Conservation (phyloP, 2,888 invertebrate species). For the Meiosimyza platycephala region DNA sequence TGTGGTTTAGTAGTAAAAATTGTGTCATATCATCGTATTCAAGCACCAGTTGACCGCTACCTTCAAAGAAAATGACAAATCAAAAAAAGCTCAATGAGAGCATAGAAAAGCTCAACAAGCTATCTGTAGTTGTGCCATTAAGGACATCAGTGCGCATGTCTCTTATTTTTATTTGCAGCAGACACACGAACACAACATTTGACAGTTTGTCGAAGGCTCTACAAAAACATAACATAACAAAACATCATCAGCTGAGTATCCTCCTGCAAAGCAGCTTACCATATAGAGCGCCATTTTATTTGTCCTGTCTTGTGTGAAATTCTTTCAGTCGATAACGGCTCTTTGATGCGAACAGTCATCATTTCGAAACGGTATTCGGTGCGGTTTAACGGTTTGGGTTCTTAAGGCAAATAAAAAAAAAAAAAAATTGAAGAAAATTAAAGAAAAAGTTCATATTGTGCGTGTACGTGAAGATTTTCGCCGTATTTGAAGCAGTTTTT, state of each 20-base stretch:
- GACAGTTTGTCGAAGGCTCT: constrained; percentile 12
- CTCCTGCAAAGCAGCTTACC: constrained; percentile 2
- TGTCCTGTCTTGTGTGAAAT: constrained; percentile 45
- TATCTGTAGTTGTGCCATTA: background rate
- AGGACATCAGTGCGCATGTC: constrained; percentile 2
- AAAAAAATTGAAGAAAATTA: too few relatives aligned
- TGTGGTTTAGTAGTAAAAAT: constrained; percentile 4
- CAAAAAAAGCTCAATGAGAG: background rate
- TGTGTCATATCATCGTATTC: background rate
- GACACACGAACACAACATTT: background rate
- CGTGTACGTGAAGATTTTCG: too few relatives aligned
- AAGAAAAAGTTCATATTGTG: too few relatives aligned
- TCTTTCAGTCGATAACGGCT: constrained; percentile 59
- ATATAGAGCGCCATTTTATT: constrained; percentile 49
- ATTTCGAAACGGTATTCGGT: background rate
- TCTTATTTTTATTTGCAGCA: too few relatives aligned
- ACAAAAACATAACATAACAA: constrained; percentile 1
- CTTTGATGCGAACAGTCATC: constrained; percentile 53
- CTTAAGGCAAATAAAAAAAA: constrained; percentile 2
- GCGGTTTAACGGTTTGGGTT: background rate
- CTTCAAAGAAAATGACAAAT: background rate
- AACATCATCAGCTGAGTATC: constrained; percentile 22
- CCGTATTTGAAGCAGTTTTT: too few relatives aligned
- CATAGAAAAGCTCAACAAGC: background rate
- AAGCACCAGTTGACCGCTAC: too few relatives aligned